These are phyloP conservation scores for Scaptomyza graminum DNA, from an alignment of 1,140 invertebrate genomes.

Conservation along the genomic window DNA sequence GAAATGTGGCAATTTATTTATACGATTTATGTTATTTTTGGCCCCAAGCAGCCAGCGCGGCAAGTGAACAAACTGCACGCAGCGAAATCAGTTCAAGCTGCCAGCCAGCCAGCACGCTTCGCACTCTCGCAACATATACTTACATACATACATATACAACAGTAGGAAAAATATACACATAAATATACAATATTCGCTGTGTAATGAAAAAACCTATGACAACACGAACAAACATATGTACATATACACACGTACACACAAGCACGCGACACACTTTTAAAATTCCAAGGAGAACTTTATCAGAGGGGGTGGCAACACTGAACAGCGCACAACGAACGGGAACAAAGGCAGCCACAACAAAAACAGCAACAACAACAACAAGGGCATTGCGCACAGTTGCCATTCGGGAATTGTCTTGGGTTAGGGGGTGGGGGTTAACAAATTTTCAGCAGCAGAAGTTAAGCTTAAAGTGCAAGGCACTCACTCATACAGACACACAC, in stretches of 20 bases:
- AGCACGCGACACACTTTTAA: constrained; percentile 44
- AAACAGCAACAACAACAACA: constrained; percentile 29
- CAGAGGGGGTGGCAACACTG: not conserved
- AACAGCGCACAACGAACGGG: constrained; percentile 4
- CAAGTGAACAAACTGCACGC: constrained; percentile 39
- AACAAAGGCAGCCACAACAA: not conserved
- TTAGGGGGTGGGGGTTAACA: constrained; percentile 17
- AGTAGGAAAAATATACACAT: constrained; percentile 8
- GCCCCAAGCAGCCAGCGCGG: constrained; percentile 19
- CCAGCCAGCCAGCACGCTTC: constrained; percentile 20
- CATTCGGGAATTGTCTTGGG: constrained; percentile 28
- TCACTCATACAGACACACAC: constrained; percentile 34
- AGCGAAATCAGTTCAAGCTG: constrained; percentile 45
- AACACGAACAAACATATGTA: constrained; percentile 23
- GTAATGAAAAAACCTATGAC: constrained; percentile 36
- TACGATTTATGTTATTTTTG: constrained; percentile 51
- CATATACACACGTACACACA: constrained; percentile 18
- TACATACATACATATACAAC: no score
- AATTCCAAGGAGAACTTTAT: constrained; percentile 31
- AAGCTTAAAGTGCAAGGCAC: constrained; percentile 68
- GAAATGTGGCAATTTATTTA: constrained; percentile 54
- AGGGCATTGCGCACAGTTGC: constrained; percentile 38
- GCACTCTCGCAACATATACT: constrained; percentile 3
- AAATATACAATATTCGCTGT: constrained; percentile 2
- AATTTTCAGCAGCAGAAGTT: constrained; percentile 53